phyloP scores from a whole-genome alignment of 2,113 vertebrate genomes.

The Psettodes erumei region DNA sequence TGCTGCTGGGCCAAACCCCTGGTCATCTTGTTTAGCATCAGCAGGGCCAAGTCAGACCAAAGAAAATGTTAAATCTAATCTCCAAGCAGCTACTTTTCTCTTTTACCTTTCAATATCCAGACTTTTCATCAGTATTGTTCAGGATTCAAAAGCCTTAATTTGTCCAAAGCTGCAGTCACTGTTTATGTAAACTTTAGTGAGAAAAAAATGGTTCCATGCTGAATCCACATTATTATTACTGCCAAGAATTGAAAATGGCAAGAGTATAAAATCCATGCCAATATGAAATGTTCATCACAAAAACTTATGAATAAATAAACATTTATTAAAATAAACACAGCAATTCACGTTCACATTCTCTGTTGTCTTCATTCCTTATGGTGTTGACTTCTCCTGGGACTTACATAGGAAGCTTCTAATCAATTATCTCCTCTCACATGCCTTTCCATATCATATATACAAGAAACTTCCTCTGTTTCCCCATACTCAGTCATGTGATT shows the following conservation, averaged over 20 bases:
- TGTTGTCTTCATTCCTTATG: constrained; percentile 19
- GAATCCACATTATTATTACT: constrained; percentile 11
- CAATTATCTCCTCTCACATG: constrained; percentile 66
- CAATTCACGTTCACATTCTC: constrained; percentile 19
- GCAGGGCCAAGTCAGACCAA: constrained; percentile 12
- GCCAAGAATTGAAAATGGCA: constrained; percentile 1
- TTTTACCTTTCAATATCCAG: neutral
- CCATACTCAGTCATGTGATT: neutral
- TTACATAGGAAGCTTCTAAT: constrained; percentile 65
- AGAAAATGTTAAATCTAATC: constrained; percentile 29
- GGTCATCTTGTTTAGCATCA: constrained; percentile 30
- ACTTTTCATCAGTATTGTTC: constrained; percentile 14
- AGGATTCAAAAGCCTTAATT: constrained; percentile 15
- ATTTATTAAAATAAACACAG: constrained; percentile 49
- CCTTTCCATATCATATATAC: constrained; percentile 48
- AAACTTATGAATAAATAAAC: constrained; percentile 34
- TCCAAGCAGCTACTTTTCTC: neutral
- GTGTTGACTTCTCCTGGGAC: constrained; percentile 22
- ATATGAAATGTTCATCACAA: neutral
- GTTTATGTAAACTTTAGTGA: constrained; percentile 15
- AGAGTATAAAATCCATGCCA: neutral
- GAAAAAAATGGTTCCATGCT: constrained; percentile 1
- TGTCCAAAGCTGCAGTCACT: constrained; percentile 8
- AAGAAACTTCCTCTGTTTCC: constrained; percentile 53
- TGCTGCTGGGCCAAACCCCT: constrained; percentile 23